Conservation (phyloP, 2,113 vertebrate species). For the Gymnobelideus leadbeateri region DNA sequence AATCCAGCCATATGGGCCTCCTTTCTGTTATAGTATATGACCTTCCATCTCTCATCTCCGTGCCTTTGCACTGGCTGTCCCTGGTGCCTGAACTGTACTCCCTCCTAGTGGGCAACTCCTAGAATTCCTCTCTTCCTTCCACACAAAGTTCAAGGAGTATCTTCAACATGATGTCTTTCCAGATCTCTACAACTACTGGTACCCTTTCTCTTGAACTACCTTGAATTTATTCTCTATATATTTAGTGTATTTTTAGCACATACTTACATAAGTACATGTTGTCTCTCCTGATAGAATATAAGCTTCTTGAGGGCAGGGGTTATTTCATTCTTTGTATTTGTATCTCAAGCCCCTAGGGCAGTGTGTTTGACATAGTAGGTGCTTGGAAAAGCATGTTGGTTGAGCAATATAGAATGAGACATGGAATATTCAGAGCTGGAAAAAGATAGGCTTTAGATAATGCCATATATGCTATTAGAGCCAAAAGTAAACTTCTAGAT, state of each 20-base stretch:
- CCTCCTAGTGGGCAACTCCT: background rate
- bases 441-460: background rate
- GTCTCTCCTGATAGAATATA: background rate
- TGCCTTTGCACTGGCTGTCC: background rate
- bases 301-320: background rate
- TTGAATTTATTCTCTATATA: background rate
- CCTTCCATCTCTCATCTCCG: background rate
- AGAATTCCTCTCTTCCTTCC: background rate
- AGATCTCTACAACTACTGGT: background rate
- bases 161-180: background rate
- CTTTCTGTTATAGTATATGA: background rate
- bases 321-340: background rate
- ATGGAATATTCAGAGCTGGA: background rate
- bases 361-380: background rate
- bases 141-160: background rate
- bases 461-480: background rate
- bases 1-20: too few relatives aligned
- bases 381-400: too few relatives aligned
- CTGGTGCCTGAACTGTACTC: background rate
- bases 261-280: background rate
- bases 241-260: background rate
- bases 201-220: background rate
- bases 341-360: background rate
- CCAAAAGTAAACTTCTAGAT: background rate
- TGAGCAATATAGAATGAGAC: background rate